Conservation (phyloP, 2,888 invertebrate genomes). For the Lathronympha strigana region DNA sequence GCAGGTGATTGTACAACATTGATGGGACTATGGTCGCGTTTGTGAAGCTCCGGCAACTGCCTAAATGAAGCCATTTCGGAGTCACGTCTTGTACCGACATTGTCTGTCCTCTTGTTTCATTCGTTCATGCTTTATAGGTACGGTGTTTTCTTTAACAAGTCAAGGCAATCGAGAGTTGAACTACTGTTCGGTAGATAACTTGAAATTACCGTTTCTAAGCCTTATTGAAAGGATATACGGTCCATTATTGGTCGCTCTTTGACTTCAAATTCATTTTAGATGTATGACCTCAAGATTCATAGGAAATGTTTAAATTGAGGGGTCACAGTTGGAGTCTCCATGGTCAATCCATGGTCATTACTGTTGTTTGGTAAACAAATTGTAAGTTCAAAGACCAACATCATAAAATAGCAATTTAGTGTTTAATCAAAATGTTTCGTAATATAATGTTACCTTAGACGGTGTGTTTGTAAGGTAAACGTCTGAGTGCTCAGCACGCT, state of each 20-base stretch:
- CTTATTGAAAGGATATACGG: not conserved
- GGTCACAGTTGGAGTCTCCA: not conserved
- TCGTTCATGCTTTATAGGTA: too few relatives aligned
- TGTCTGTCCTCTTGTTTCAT: too few relatives aligned
- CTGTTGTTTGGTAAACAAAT: constrained; percentile 9
- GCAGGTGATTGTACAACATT: too few relatives aligned
- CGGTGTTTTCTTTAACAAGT: constrained; percentile 11
- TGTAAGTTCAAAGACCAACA: not conserved
- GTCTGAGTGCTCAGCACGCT: too few relatives aligned
- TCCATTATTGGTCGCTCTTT: not conserved
- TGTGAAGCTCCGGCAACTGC: too few relatives aligned
- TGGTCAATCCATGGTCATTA: not conserved
- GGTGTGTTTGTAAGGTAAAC: not conserved
- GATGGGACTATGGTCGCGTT: too few relatives aligned
- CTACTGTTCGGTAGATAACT: not conserved
- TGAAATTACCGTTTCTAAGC: not conserved
- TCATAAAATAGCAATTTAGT: not conserved
- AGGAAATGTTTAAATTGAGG: not conserved
- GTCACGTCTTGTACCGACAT: too few relatives aligned
- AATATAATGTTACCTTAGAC: not conserved
- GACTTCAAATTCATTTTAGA: too few relatives aligned
- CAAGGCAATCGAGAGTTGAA: not conserved
- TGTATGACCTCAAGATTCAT: not conserved
- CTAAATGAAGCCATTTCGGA: too few relatives aligned
- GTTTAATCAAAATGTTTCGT: not conserved